These are phyloP conservation scores for Podargus strigoides DNA, from an alignment of 2,797 vertebrate genomes.

Conservation along the genomic window DNA sequence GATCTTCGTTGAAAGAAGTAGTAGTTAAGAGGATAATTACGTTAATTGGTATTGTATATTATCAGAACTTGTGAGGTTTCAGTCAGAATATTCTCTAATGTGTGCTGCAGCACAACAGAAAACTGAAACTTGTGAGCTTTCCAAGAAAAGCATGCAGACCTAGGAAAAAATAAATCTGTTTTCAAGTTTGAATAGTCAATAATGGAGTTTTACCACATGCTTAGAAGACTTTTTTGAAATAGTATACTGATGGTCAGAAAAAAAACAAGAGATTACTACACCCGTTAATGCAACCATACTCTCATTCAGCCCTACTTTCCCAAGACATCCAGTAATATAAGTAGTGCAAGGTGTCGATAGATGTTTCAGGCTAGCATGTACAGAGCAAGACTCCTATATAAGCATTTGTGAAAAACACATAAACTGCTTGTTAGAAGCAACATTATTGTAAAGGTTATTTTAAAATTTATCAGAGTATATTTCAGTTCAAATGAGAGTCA, in stretches of 20 bases:
- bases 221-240: neutral
- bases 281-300: neutral
- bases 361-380: neutral
- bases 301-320: neutral
- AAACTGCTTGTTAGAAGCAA: neutral
- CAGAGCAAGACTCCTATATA: neutral
- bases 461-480: neutral
- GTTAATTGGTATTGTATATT: neutral
- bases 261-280: neutral
- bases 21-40: neutral
- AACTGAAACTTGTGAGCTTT: neutral
- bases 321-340: neutral
- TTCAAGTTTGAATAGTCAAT: neutral
- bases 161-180: neutral
- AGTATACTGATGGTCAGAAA: neutral
- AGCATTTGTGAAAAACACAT: neutral
- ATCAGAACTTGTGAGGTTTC: neutral
- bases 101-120: neutral
- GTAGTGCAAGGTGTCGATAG: neutral
- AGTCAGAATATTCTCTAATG: neutral
- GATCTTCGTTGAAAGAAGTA: neutral
- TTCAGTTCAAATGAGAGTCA: neutral
- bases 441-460: neutral
- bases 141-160: neutral
- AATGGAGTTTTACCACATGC: neutral